These are phyloP conservation scores for Creontiades dilutus DNA, from an alignment of 2,888 invertebrate species.

Conservation along the genomic window DNA sequence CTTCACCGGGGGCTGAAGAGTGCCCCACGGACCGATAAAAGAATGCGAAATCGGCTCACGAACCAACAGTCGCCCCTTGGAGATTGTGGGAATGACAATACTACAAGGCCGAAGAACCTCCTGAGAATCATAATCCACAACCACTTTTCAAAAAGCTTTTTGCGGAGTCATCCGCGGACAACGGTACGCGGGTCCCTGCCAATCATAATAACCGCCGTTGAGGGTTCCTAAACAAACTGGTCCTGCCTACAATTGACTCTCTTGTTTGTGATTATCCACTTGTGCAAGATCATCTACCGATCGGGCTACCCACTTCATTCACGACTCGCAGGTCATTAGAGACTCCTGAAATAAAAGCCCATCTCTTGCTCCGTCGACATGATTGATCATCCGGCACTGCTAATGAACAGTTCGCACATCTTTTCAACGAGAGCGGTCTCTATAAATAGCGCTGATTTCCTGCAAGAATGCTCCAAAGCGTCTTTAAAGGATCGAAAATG, in stretches of 20 bases:
- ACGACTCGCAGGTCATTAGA: slow-evolving; percentile 65
- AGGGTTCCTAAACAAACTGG: slow-evolving; percentile 59
- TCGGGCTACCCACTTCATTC: slow-evolving; percentile 66
- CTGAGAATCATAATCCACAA: slow-evolving; percentile 61
- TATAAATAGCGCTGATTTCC: slow-evolving; percentile 14
- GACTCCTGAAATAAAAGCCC: slow-evolving; percentile 38
- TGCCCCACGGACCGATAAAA: neutral
- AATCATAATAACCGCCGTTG: slow-evolving; percentile 63
- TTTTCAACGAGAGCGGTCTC: slow-evolving; percentile 26
- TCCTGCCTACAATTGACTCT: slow-evolving; percentile 40
- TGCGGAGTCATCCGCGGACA: slow-evolving; percentile 59
- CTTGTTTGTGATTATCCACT: slow-evolving; percentile 67
- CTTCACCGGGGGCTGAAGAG: neutral
- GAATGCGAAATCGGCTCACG: slow-evolving; percentile 44
- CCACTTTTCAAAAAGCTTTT: slow-evolving; percentile 55
- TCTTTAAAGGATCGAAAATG: neutral
- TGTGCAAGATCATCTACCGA: slow-evolving; percentile 68
- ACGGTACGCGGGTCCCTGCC: slow-evolving; percentile 48
- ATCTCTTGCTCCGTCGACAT: slow-evolving; percentile 49
- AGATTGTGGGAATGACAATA: slow-evolving; percentile 63
- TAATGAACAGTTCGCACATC: slow-evolving; percentile 53
- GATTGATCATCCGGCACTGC: slow-evolving; percentile 55
- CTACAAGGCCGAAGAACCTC: slow-evolving; percentile 16
- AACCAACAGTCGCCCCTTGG: neutral
- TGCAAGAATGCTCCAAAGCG: neutral